These are phyloP conservation scores for Capromys pilorides DNA, from an alignment of 2,797 vertebrate genomes.

Conservation along the genomic window DNA sequence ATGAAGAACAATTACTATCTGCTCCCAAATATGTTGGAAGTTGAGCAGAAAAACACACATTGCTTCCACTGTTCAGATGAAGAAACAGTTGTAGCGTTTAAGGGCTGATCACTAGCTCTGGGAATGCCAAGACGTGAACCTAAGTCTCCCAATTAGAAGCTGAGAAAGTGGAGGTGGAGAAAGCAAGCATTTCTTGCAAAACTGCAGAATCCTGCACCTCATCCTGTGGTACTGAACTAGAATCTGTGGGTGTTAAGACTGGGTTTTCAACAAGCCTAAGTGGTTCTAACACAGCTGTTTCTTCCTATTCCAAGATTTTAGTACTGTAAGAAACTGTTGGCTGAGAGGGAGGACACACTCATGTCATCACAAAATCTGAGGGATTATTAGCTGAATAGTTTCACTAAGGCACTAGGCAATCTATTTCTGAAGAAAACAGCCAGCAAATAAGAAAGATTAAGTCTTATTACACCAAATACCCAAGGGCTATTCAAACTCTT, in stretches of 20 bases:
- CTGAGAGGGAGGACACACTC: neutral
- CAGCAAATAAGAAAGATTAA: neutral
- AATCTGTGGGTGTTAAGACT: neutral
- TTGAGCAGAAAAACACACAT: neutral
- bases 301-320: neutral
- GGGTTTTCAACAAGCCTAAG: neutral
- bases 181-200: neutral
- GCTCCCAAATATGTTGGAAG: neutral
- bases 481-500: conserved; percentile 10
- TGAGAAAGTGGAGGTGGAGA: conserved; percentile 23
- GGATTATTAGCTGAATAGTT: conserved; percentile 1
- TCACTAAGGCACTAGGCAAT: neutral
- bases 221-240: neutral
- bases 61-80: neutral
- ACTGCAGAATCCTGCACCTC: neutral
- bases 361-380: neutral
- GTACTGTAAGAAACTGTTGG: neutral
- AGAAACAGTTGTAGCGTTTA: neutral
- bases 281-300: neutral
- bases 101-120: neutral
- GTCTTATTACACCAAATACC: neutral
- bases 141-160: conserved; percentile 42
- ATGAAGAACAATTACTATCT: neutral
- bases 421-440: conserved; percentile 43
- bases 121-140: conserved; percentile 12